A percentile compares a stretch with the other conserved stretches of the same genome.
Evolutionary conservation across 2,113 vertebrate species (phyloP).

Genomic region (Elanoides forficatus): DNA sequence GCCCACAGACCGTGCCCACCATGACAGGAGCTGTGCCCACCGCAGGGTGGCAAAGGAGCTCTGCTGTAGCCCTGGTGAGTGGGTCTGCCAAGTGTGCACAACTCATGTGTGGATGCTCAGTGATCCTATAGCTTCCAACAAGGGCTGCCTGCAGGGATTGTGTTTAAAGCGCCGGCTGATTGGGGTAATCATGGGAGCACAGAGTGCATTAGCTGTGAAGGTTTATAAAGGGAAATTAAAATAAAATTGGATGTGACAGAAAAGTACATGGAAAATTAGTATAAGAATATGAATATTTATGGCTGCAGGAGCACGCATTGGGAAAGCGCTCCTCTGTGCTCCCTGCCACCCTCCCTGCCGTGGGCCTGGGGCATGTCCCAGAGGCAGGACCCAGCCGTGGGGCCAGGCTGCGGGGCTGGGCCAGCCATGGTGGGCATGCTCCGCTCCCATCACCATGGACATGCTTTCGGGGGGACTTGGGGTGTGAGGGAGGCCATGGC

Average conservation of each 20-base stretch:
- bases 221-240: conserved; percentile 71
- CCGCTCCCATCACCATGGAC: accelerated
- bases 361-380: not conserved
- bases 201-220: conserved; percentile 64
- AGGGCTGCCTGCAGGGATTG: conserved; percentile 61
- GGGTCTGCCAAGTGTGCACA: not conserved
- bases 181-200: conserved; percentile 69
- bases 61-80: accelerated
- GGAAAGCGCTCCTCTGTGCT: not conserved
- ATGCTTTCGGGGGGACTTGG: accelerated
- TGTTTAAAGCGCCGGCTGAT: conserved; percentile 63
- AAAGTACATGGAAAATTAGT: conserved; percentile 68
- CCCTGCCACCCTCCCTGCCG: not conserved
- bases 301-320: not conserved
- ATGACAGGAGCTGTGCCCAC: not conserved
- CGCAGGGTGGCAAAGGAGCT: conserved; percentile 3
- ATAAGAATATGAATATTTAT: conserved; percentile 72
- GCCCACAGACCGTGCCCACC: accelerated
- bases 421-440: accelerated
- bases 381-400: not conserved
- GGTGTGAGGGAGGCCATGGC: accelerated
- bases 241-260: conserved; percentile 73
- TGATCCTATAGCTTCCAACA: conserved; percentile 33
- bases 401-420: not conserved
- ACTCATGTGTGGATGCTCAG: not conserved